Percentiles rank a stretch among this genome's conserved stretches.
phyloP scores from a whole-genome alignment of 1,140 invertebrate species.

The Drosophila sechellia region DNA sequence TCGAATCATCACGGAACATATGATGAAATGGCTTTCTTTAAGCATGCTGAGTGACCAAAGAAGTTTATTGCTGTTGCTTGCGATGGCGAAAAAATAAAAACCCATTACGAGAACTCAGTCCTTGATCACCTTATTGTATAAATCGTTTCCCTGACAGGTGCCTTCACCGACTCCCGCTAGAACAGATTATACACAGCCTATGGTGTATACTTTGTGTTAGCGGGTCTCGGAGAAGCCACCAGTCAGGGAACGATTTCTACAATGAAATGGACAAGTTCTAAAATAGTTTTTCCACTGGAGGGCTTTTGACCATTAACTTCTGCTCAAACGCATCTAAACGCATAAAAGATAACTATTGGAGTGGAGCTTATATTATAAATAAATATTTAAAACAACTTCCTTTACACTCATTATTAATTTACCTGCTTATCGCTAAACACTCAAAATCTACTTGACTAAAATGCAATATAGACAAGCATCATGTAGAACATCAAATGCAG shows the following conservation, averaged over 20 bases:
- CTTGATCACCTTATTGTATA: background rate
- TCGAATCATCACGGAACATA: no score
- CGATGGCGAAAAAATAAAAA: no score
- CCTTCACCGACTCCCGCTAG: background rate
- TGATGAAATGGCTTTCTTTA: no score
- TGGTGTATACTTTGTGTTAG: background rate
- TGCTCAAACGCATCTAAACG: no score
- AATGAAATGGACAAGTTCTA: background rate
- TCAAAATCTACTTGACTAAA: constrained; percentile 27
- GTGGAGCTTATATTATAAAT: no score
- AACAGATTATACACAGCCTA: background rate
- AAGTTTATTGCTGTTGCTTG: no score
- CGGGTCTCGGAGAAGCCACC: background rate
- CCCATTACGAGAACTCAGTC: no score
- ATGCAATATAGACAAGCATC: constrained; percentile 42
- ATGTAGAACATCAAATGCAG: constrained; percentile 54
- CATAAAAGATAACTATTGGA: no score
- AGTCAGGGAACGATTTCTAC: background rate
- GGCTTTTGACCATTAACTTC: no score
- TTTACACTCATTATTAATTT: background rate
- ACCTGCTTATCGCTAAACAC: background rate
- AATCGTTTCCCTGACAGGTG: background rate
- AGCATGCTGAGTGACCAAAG: no score
- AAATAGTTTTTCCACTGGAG: no score
- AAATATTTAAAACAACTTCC: background rate